Evolutionary conservation across 2,797 vertebrate genomes (phyloP).

Genomic region (Pipistrellus nathusii): DNA sequence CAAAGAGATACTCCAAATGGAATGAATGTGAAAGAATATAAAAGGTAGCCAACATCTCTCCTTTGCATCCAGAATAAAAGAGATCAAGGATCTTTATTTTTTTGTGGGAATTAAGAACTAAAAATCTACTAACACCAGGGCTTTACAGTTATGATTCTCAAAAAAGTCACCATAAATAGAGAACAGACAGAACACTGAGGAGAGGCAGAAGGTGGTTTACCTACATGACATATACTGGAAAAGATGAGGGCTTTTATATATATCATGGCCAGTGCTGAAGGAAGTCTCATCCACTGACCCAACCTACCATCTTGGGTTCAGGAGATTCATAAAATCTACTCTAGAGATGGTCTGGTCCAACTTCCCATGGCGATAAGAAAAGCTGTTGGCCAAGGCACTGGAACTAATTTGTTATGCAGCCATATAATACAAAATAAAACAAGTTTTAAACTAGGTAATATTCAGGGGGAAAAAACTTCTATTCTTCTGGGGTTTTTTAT

Average conservation of each 20-base stretch:
- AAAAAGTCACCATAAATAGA: neutral
- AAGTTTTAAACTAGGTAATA: conserved; percentile 30
- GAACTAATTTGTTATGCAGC: neutral
- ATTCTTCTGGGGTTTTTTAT: neutral
- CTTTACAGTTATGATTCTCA: neutral
- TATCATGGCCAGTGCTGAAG: neutral
- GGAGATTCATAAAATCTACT: conserved; percentile 12
- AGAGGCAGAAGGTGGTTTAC: neutral
- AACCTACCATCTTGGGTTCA: neutral
- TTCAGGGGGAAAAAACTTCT: neutral
- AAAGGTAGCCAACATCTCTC: neutral
- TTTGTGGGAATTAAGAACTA: neutral
- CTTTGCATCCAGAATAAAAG: neutral
- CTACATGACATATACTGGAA: neutral
- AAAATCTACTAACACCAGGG: conserved; percentile 16
- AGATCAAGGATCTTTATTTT: neutral
- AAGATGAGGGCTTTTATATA: neutral
- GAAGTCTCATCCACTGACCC: neutral
- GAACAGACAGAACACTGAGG: neutral
- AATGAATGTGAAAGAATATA: neutral
- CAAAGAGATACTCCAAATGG: neutral
- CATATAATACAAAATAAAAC: conserved; percentile 35
- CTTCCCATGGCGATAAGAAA: neutral
- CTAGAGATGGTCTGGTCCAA: neutral
- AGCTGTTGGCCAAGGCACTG: neutral